These are phyloP conservation scores for Punctoribates punctum DNA, from an alignment of 2,888 invertebrate species.

Conservation along the genomic window DNA sequence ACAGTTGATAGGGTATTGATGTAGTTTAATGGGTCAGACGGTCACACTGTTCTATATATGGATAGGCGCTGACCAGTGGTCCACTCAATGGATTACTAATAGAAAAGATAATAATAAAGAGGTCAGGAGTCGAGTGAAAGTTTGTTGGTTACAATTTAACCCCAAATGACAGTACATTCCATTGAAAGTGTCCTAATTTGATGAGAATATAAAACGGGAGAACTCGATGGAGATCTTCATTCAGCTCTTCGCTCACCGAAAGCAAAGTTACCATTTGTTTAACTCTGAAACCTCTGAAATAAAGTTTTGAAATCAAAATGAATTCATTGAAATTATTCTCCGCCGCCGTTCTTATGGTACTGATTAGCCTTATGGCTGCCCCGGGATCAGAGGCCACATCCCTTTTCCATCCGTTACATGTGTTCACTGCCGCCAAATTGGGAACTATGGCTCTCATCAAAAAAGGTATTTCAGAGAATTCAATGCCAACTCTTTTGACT, in stretches of 20 bases:
- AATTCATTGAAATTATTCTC: background rate
- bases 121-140: no score
- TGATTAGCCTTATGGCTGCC: background rate
- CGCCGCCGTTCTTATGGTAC: background rate
- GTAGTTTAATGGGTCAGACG: no score
- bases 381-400: background rate
- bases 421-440: background rate
- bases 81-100: no score
- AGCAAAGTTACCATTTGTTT: no score
- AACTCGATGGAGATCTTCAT: background rate
- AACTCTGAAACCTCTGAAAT: background rate
- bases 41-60: no score
- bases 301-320: constrained; percentile 2
- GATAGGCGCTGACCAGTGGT: no score
- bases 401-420: background rate
- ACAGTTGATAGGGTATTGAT: no score
- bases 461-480: background rate
- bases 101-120: no score
- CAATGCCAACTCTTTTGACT: background rate
- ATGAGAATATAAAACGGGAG: constrained; percentile 2
- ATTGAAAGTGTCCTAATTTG: background rate
- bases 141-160: no score
- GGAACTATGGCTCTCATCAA: background rate
- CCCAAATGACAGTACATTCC: no score
- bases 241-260: background rate